Percentiles rank a stretch among this genome's conserved stretches.
Conservation (phyloP, 1,140 invertebrate genomes). For the Lordiphosa clarofinis region DNA sequence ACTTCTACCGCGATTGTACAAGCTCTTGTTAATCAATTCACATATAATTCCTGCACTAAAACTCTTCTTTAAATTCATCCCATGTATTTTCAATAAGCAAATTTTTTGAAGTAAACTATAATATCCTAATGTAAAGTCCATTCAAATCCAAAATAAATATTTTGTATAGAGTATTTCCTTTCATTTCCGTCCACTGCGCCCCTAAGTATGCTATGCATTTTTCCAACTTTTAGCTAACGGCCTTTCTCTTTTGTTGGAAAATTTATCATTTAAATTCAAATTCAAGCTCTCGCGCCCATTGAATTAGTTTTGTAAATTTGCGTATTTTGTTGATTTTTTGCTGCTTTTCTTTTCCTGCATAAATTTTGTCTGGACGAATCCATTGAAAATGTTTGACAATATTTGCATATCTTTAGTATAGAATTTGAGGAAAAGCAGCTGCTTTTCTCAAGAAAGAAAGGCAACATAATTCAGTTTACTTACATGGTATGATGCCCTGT, state of each 20-base stretch:
- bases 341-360: slow-evolving; percentile 50
- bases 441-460: slow-evolving; percentile 4
- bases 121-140: too few relatives aligned
- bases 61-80: too few relatives aligned
- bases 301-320: slow-evolving; percentile 76
- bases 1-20: too few relatives aligned
- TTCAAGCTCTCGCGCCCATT: slow-evolving; percentile 60
- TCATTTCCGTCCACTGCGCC: too few relatives aligned
- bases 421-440: slow-evolving; percentile 8
- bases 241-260: slow-evolving; percentile 31
- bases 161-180: too few relatives aligned
- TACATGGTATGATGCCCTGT: slow-evolving; percentile 99
- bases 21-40: too few relatives aligned
- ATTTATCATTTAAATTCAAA: slow-evolving; percentile 76
- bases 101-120: too few relatives aligned
- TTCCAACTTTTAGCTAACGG: slow-evolving; percentile 9
- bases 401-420: slow-evolving; percentile 63
- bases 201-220: slow-evolving; percentile 28
- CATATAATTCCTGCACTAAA: too few relatives aligned
- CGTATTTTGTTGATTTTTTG: slow-evolving; percentile 47
- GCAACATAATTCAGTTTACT: slow-evolving; percentile 82
- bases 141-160: too few relatives aligned
- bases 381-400: slow-evolving; percentile 63
- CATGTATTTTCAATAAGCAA: too few relatives aligned
- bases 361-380: slow-evolving; percentile 50